Evolutionary conservation across 2,888 invertebrate species (phyloP).

Genomic region (Drosophila paracracens): DNA sequence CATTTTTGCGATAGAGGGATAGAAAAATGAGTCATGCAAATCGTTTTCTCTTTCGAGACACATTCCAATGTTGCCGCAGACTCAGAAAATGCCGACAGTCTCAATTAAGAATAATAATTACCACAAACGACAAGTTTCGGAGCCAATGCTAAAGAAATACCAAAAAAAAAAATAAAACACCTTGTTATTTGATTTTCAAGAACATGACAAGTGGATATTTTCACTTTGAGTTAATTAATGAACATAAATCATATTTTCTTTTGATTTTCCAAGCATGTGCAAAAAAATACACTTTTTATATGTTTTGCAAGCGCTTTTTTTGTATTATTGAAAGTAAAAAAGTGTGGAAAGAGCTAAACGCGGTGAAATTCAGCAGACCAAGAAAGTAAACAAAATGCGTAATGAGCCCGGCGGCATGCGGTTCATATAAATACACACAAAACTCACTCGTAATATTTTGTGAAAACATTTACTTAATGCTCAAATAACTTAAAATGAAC

Average conservation of each 20-base stretch:
- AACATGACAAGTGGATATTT: constrained; percentile 50
- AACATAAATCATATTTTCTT: constrained; percentile 52
- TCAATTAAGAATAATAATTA: constrained; percentile 35
- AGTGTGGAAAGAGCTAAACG: constrained; percentile 18
- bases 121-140: constrained; percentile 23
- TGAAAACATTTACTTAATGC: constrained; percentile 24
- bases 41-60: constrained; percentile 17
- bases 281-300: not conserved
- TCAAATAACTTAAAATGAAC: not conserved
- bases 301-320: constrained; percentile 7
- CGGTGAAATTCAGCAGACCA: constrained; percentile 42
- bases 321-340: constrained; percentile 36
- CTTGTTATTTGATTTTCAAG: constrained; percentile 46
- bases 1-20: not conserved
- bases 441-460: constrained; percentile 30
- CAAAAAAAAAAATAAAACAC: constrained; percentile 14
- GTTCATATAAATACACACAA: constrained; percentile 12
- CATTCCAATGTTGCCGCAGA: constrained; percentile 48
- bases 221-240: constrained; percentile 52
- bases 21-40: constrained; percentile 37
- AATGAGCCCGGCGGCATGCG: constrained; percentile 37
- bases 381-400: constrained; percentile 50
- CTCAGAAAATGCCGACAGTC: constrained; percentile 17
- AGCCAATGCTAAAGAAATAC: constrained; percentile 37
- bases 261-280: constrained; percentile 36